Evolutionary conservation across 1,140 invertebrate genomes (phyloP).

Genomic region (Zaprionus ghesquierei): DNA sequence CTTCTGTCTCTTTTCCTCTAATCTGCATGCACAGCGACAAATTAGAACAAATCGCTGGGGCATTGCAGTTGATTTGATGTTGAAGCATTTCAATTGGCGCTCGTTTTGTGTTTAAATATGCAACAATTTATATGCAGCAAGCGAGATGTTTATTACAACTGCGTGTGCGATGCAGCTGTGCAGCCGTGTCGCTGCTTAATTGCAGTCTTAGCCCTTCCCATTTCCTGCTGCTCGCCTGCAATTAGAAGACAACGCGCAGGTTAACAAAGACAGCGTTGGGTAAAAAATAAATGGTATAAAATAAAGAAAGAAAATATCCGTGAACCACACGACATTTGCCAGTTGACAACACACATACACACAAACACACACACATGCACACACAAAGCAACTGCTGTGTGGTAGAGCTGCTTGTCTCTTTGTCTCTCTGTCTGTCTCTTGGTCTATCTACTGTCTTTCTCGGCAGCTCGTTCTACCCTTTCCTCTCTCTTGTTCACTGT

Average conservation of each 20-base stretch:
- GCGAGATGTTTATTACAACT: slow-evolving; percentile 58
- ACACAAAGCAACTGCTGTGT: slow-evolving; percentile 3
- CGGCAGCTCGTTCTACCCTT: neutral
- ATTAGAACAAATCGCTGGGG: slow-evolving; percentile 66
- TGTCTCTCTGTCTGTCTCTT: neutral
- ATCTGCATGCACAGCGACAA: slow-evolving; percentile 72
- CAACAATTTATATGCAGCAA: slow-evolving; percentile 56
- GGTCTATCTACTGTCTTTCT: neutral
- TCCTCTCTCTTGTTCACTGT: neutral
- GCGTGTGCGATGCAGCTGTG: slow-evolving; percentile 39
- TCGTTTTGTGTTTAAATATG: slow-evolving; percentile 3
- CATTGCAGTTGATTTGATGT: slow-evolving; percentile 65
- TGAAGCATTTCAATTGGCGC: slow-evolving; percentile 37
- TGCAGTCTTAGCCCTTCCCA: slow-evolving; percentile 28
- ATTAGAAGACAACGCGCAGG: slow-evolving; percentile 55
- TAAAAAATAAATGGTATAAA: slow-evolving; percentile 21
- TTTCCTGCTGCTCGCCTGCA: slow-evolving; percentile 38
- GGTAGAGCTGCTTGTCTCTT: neutral
- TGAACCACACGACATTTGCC: slow-evolving; percentile 63
- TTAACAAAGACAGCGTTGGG: slow-evolving; percentile 16
- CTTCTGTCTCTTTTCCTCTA: slow-evolving; percentile 12
- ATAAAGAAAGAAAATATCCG: slow-evolving; percentile 41
- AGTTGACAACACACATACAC: slow-evolving; percentile 45
- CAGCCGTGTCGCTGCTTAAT: slow-evolving; percentile 69
- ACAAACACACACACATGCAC: slow-evolving; percentile 10